Evolutionary conservation across 2,797 vertebrate genomes (phyloP), one percentile per base, ranked within the genome.

Genomic region (Melanogrammus aeglefinus): DNA sequence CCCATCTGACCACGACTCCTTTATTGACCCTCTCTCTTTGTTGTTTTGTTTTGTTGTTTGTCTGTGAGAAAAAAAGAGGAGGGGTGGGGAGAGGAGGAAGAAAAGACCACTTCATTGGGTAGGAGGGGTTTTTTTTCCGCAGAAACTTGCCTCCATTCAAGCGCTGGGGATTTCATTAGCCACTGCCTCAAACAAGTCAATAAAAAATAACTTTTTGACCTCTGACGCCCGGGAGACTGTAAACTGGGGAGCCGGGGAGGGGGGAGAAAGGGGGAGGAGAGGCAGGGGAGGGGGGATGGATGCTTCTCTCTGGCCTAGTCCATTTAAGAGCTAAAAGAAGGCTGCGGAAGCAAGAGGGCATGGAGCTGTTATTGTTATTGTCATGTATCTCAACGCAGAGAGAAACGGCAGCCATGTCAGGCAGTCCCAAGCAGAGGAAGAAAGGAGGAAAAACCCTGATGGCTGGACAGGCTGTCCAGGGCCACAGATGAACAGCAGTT

Each of bases 1-100:
- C 95, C 94, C 94, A 94, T 94, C 93, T 94, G 94, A 94, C 93
- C 92, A 91, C 88, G 91, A 89, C 92, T 87, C 91, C 91, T 94
- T 95, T 92, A 93, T 94, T 90, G 82, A 90, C 93, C 91, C 88
- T 89, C 90, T 88, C 83, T 86, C 93, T 94, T 94, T 94, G 94
- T 94, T 92, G 91, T 91, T 91, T 94, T 95, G 92, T 94, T 95
- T 93, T 57, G 51, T 94, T 92, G 91, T 94, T 94, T 94, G 92
- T 94, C 91, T 92, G 93, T 84, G 91, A 94, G 93, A 92, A 90
- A 91, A 88, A 86, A 77, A 10, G 21, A n/a, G 51, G 21, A 18
- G 21, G 51, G 9, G 18, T 0, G 21, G 9, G 51, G 21, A 18
- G 21, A 18, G 8, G 51, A 57, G 18, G 21, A 81, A 88, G 83